These are phyloP conservation scores for Drosophila robusta DNA, from an alignment of 2,888 invertebrate species.

Conservation along the genomic window DNA sequence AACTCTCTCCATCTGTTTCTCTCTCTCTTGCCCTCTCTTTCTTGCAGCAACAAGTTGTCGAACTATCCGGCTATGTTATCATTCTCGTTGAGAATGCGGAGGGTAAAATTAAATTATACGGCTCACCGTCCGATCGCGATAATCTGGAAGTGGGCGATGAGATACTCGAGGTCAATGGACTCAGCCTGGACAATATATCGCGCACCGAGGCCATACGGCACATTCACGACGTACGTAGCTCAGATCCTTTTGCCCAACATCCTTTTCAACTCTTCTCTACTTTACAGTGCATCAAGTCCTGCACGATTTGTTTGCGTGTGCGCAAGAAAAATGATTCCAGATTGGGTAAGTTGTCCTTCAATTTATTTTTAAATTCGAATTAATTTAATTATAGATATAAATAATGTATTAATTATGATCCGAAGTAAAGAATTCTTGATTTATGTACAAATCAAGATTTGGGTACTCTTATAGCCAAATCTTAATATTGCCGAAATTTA, in stretches of 20 bases:
- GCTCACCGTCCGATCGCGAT: slow-evolving; percentile 96
- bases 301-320: slow-evolving; percentile 97
- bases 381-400: too few relatives aligned
- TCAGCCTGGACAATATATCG: slow-evolving; percentile 95
- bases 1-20: background rate
- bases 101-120: slow-evolving; percentile 96
- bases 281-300: slow-evolving; percentile 97
- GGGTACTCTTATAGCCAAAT: too few relatives aligned
- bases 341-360: slow-evolving; percentile 89
- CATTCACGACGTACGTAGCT: slow-evolving; percentile 93
- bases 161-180: slow-evolving; percentile 98
- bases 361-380: too few relatives aligned
- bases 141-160: slow-evolving; percentile 98
- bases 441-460: too few relatives aligned
- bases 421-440: too few relatives aligned
- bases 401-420: too few relatives aligned
- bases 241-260: background rate
- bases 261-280: slow-evolving; percentile 59
- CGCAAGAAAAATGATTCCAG: slow-evolving; percentile 94
- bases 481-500: too few relatives aligned
- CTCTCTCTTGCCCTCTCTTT: background rate
- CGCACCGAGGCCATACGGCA: slow-evolving; percentile 96
- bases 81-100: slow-evolving; percentile 97
- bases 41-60: slow-evolving; percentile 88
- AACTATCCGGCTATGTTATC: slow-evolving; percentile 97